Evolutionary conservation across 2,113 vertebrate species (phyloP), one percentile per base, ranked within the genome.

Genomic region (Agapornis roseicollis): DNA sequence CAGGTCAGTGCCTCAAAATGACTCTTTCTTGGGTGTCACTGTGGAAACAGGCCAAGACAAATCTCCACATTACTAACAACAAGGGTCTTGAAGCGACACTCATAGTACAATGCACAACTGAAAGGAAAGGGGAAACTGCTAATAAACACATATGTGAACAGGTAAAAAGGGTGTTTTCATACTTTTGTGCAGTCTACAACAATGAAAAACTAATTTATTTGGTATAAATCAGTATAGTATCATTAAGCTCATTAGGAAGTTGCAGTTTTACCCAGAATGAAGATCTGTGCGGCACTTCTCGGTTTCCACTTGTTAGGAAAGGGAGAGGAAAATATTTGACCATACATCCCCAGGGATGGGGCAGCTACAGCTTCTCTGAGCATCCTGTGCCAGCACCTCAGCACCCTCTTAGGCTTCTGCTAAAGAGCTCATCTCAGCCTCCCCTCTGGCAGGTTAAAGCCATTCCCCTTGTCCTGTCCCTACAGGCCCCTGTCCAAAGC

Each of bases 41-140:
- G 93, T 98, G 97, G 98, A 97, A 97, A 97, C 66, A 1, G 74
- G 98, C 97, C 98, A 98, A 98, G 93, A 89, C 80, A 97, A 86
- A 97, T 94, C 96, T 96, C 96, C 95, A 88, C 80, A 37, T 91
- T 89, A 63, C 94, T 91, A 96, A 93, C 93, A 87, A 94, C 90
- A 80, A 68, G 89, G 89, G 94, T 86, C 76, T 92, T 83, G 91
- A 91, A 96, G 91, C 37, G 94, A 94, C 93, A 86, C 77, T 69
- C 70, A 58, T 24, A 53, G 69, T 33, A 56, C 88, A 92, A 83
- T 1, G 12, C 28, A 89, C 72, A 78, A 61, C 68, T 72, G 64
- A 95, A 82, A 65, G 49, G 64, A 68, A 65, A 89, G 53, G 61
- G 82, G 82, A 93, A 96, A 98, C 94, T 47, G 10, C 23, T 77